Conservation (phyloP, 2,113 vertebrate species). For the Mastomys coucha region DNA sequence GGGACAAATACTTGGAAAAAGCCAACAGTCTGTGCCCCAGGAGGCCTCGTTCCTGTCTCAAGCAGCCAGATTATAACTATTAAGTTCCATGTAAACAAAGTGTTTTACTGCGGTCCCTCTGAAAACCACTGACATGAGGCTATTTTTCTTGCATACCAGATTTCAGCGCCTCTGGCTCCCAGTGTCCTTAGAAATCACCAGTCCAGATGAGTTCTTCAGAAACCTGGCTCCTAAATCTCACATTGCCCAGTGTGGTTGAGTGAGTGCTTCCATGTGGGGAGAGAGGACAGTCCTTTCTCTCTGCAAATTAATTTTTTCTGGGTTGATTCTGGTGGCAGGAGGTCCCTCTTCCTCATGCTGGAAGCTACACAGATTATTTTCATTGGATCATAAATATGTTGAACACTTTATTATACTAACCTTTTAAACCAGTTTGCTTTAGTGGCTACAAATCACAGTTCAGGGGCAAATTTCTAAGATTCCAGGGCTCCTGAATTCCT, state of each 20-base stretch:
- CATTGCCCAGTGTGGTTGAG: neutral
- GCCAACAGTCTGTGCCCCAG: neutral
- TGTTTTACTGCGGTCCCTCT: constrained; percentile 34
- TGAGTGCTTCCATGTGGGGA: neutral
- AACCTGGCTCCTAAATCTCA: constrained; percentile 22
- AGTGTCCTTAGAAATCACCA: constrained; percentile 28
- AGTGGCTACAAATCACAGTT: constrained; percentile 65
- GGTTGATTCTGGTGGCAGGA: constrained; percentile 63
- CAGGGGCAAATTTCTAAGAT: constrained; percentile 61
- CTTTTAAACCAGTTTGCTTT: constrained; percentile 77
- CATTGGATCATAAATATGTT: constrained; percentile 75
- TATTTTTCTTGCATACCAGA: constrained; percentile 50
- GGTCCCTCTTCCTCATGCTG: constrained; percentile 57
- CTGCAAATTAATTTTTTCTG: constrained; percentile 7
- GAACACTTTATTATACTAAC: constrained; percentile 80
- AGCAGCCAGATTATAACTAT: constrained; percentile 27
- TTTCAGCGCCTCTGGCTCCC: constrained; percentile 23
- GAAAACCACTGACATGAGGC: constrained; percentile 56
- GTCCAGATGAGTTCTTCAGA: neutral
- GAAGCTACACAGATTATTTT: constrained; percentile 69
- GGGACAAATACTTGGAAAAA: neutral
- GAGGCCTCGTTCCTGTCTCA: neutral
- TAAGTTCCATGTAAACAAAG: constrained; percentile 40
- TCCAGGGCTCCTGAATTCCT: constrained; percentile 59
- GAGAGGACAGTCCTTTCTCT: neutral